Conservation (phyloP, 2,888 invertebrate genomes). For the Leptarthrus brevirostris region DNA sequence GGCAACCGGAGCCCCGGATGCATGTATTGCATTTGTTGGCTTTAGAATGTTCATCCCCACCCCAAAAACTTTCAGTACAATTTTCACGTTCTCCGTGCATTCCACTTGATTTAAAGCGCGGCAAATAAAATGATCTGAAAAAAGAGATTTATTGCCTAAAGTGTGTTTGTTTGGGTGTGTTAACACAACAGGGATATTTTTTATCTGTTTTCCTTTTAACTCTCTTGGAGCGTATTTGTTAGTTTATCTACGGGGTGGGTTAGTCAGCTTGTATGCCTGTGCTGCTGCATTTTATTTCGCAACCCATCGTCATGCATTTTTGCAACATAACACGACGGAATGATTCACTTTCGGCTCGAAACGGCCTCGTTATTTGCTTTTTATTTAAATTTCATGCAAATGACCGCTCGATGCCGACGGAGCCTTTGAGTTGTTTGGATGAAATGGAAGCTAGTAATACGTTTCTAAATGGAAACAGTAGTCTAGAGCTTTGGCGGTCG, state of each 20-base stretch:
- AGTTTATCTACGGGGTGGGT: constrained; percentile 14
- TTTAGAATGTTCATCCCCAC: constrained; percentile 6
- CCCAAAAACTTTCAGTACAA: constrained; percentile 49
- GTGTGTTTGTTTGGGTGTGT: constrained; percentile 50
- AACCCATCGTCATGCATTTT: constrained; percentile 44
- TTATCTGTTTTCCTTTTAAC: constrained; percentile 19
- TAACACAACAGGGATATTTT: constrained; percentile 41
- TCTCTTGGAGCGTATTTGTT: constrained; percentile 27
- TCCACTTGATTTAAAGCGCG: constrained; percentile 54
- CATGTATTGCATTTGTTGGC: constrained; percentile 16
- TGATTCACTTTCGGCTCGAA: constrained; percentile 52
- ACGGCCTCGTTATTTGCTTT: constrained; percentile 52
- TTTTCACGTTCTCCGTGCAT: constrained; percentile 53
- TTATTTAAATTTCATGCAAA: constrained; percentile 55
- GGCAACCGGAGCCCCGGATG: constrained; percentile 1
- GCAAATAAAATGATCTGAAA: constrained; percentile 53
- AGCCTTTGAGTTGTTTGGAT: constrained; percentile 41
- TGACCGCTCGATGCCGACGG: constrained; percentile 48
- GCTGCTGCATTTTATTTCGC: constrained; percentile 38
- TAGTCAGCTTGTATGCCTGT: constrained; percentile 7
- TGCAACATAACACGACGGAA: constrained; percentile 49
- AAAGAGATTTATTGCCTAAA: constrained; percentile 52
- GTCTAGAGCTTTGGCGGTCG: background rate
- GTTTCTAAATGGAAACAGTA: constrained; percentile 44
- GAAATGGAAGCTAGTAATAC: constrained; percentile 51